Conservation (phyloP, 2,888 invertebrate genomes). For the Eupelmus urozonus region DNA sequence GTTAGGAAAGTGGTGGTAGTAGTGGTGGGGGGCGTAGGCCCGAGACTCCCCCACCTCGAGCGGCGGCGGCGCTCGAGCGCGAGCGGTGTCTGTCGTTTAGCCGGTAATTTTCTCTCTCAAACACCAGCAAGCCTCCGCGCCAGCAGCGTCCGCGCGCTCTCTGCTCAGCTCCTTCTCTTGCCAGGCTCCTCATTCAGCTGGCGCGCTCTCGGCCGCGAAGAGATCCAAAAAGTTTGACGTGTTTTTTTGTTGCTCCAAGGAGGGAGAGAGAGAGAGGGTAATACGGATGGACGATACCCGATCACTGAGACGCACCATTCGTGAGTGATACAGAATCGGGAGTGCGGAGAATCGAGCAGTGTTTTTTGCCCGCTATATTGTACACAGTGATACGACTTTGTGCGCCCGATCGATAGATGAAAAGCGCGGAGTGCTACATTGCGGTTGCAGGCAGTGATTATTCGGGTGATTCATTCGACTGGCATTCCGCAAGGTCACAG, state of each 20-base stretch:
- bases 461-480: constrained; percentile 25
- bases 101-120: constrained; percentile 75
- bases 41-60: constrained; percentile 64
- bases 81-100: constrained; percentile 73
- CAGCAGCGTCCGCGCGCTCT: constrained; percentile 70
- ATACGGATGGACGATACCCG: neutral
- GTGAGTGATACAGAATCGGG: constrained; percentile 33
- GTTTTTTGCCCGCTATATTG: neutral
- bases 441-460: constrained; percentile 36
- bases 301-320: neutral
- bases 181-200: neutral
- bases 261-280: no score
- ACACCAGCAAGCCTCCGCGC: constrained; percentile 76
- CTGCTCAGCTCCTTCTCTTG: constrained; percentile 25
- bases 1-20: constrained; percentile 24
- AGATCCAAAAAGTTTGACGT: no score
- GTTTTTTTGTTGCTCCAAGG: no score
- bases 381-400: constrained; percentile 15
- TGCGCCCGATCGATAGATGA: constrained; percentile 50
- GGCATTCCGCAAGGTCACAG: neutral
- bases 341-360: constrained; percentile 15
- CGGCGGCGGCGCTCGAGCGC: constrained; percentile 61
- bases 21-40: constrained; percentile 51
- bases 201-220: neutral
- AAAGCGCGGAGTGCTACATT: constrained; percentile 57